Base-by-base conservation (phyloP, 2,888 invertebrate species). In the Sesia apiformis region DNA sequence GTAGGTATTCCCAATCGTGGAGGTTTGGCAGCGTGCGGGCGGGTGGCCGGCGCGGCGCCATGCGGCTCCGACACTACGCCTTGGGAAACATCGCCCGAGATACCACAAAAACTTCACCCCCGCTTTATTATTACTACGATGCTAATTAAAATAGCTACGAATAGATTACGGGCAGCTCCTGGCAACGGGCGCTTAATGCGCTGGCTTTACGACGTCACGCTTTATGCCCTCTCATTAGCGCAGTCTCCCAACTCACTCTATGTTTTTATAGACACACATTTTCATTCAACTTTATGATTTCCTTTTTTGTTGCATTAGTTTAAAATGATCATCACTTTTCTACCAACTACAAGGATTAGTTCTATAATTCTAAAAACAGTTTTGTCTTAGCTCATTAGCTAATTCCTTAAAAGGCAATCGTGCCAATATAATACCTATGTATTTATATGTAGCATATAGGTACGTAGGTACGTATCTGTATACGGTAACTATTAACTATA, bases 61-160 rank as follows among this genome's bases (percentile, higher is more conserved):
- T 67, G 67, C 65, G 64, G 63, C 64, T 70, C 70, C 69, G 63
- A 38, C 50, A 7, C 50, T 52, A 67, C 68, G 74, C 70, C 70
- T 69, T 76, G 72, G 70, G 72, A 74, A 79, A 76, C 74, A 76
- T 73, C 69, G 73, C 72, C 74, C 66, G 73, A 76, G 78, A 83
- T 75, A 74, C 81, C 79, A 81, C 84, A 85, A 85, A 85, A 86
- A 85, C 81, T 83, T 82, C 72, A 70, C 78, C 81, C 78, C 65
- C 76, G 74, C 78, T 81, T 79, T 82, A 80, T 84, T 84, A 83
- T 84, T 80, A 79, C 80, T 82, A 78, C 76, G 77, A 81, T 81
- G 84, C 84, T 85, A 88, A 87, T 87, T 87, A 87, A 87, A 86
- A 88, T 84, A 85, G 81, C 83, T 83, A 73, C 76, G 83, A 84